A percentile compares a stretch with the other conserved stretches of the same genome.
These are phyloP conservation scores for Helicoverpa armigera DNA, from an alignment of 1,140 invertebrate species.

Conservation along the genomic window DNA sequence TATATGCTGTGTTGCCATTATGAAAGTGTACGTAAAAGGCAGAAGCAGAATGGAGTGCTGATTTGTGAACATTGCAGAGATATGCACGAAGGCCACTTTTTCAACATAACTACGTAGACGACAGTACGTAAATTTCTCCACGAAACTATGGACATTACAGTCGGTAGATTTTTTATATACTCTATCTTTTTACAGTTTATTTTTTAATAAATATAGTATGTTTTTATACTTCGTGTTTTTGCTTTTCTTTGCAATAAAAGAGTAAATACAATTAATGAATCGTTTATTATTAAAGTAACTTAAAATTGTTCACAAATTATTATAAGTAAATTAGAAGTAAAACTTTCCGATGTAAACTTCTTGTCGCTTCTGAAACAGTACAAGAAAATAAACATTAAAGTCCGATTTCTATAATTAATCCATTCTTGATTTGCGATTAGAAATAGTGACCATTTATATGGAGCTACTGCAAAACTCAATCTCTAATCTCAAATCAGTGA, in stretches of 20 bases:
- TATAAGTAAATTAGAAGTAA: conserved; percentile 65
- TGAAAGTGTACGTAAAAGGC: conserved; percentile 47
- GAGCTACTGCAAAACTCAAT: too few species aligned
- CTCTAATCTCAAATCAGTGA: too few species aligned
- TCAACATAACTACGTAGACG: not conserved
- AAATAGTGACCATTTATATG: too few species aligned
- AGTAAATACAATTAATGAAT: conserved; percentile 16
- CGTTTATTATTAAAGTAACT: conserved; percentile 52
- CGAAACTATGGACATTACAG: not conserved
- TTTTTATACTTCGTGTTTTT: not conserved
- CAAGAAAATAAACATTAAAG: not conserved
- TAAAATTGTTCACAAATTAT: conserved; percentile 42
- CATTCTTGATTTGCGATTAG: not conserved
- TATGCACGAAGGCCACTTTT: conserved; percentile 3
- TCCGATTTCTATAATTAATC: too few species aligned
- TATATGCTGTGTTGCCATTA: conserved; percentile 65
- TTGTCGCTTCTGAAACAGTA: conserved; percentile 69
- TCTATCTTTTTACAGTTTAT: conserved; percentile 6
- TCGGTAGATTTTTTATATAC: not conserved
- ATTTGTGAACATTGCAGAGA: conserved; percentile 57
- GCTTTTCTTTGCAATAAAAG: not conserved
- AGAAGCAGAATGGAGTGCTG: conserved; percentile 45
- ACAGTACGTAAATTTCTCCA: not conserved
- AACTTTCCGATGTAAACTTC: conserved; percentile 71
- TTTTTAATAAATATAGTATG: conserved; percentile 3